Base-by-base conservation (phyloP, 2,797 vertebrate genomes). In the Lateolabrax maculatus region DNA sequence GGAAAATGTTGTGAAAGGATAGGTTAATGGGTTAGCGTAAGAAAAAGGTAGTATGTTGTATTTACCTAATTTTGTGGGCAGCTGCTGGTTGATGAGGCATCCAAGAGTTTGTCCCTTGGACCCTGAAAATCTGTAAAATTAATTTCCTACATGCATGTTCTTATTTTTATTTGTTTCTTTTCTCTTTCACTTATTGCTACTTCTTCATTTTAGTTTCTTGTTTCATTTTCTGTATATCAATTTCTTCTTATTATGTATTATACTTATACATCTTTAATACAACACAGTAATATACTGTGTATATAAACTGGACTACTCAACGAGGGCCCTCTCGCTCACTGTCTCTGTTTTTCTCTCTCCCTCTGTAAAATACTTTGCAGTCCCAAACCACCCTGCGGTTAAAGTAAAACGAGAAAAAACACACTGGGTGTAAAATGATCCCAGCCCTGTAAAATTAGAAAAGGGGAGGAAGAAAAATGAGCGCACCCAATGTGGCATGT, bases 371-470 rank as follows among this genome's bases (percentile, higher is more conserved):
- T 81, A 72, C 71, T 89, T 86, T 74, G 73, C 73, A 85, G 85
- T 75, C 69, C 85, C 70, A 79, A 93, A 90, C 81, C 79, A 79
- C 79, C 75, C 81, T 88, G 89, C n/a, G 89, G 90, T 93, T 87
- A 71, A 75, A 86, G 70, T n/a, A n/a, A 85, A 88, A 84, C 84
- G 67, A 76, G 1, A 64, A 74, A 83, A 85, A 79, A 74, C 19
- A 79, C 43, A 41, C 80, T 66, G 85, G 74, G 87, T 89, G 84
- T 90, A 87, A 93, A 93, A 92, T 83, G 82, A 93, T 90, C 74
- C 85, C 82, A 87, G 89, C 49, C 74, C 82, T 85, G 79, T 91
- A 90, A 90, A 93, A 92, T 90, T 88, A 90, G 88, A 92, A 88
- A 88, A 90, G 55, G 51, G 71, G 75, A 84, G 77, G 81, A 86